A percentile compares a stretch with the other conserved stretches of the same genome.
Evolutionary conservation across 2,113 vertebrate genomes (phyloP).

Genomic region (Sceloporus tristichus): DNA sequence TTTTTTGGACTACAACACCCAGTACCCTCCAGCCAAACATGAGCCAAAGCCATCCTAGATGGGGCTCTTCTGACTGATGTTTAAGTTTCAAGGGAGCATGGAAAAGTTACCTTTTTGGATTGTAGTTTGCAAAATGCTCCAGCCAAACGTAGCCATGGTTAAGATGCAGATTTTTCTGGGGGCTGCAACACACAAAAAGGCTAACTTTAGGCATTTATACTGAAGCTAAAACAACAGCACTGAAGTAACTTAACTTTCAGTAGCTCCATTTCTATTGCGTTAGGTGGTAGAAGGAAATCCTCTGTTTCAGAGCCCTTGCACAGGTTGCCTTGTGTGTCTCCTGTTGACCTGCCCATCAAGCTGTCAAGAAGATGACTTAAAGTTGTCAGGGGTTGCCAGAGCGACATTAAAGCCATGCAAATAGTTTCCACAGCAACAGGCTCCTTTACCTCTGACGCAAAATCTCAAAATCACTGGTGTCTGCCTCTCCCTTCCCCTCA

Average conservation of each 20-base stretch:
- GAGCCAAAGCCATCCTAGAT: no score
- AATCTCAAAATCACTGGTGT: conserved; percentile 55
- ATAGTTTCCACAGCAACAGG: conserved; percentile 81
- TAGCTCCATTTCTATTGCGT: neutral
- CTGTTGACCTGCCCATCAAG: neutral
- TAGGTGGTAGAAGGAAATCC: neutral
- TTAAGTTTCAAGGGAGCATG: no score
- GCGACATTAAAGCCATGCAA: conserved; percentile 69
- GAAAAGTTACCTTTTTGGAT: no score
- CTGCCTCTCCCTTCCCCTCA: conserved; percentile 40
- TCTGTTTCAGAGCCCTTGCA: conserved; percentile 1
- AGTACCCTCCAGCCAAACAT: no score
- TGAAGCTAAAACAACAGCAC: neutral
- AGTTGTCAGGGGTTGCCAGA: conserved; percentile 52
- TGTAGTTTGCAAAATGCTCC: no score
- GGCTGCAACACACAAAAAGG: no score
- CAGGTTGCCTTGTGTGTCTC: conserved; percentile 17
- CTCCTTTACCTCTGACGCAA: conserved; percentile 64
- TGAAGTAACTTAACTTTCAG: neutral
- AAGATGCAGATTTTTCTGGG: no score
- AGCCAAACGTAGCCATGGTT: no score
- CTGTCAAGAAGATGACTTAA: neutral
- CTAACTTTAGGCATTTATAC: no score
- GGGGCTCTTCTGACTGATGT: no score
- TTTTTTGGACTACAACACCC: no score